phyloP scores from a whole-genome alignment of 2,113 vertebrate genomes.

The Onychostruthus taczanowskii region DNA sequence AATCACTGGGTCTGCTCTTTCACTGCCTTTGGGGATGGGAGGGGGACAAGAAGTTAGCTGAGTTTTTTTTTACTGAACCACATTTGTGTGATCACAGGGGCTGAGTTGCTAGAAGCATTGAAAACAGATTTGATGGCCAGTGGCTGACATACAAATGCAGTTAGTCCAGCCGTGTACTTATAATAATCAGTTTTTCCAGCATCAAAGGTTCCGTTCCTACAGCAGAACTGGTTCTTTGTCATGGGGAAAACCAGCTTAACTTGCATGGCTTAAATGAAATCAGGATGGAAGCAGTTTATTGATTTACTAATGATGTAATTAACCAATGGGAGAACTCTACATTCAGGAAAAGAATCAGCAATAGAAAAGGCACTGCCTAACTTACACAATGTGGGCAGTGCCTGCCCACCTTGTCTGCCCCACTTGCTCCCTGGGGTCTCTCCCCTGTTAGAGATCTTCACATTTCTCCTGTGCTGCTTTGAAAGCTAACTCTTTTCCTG shows the following conservation, averaged over 20 bases:
- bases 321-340: not conserved
- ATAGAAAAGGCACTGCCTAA: not conserved
- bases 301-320: not conserved
- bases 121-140: not conserved
- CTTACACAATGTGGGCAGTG: fast-evolving
- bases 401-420: too few species aligned
- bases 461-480: not conserved
- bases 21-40: not conserved
- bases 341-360: not conserved
- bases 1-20: not conserved
- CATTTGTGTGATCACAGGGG: not conserved
- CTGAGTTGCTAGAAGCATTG: not conserved
- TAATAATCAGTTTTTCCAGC: not conserved
- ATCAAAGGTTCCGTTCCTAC: not conserved
- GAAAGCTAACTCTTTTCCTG: not conserved
- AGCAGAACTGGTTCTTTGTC: not conserved
- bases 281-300: not conserved
- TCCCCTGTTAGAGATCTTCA: not conserved
- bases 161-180: not conserved
- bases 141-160: not conserved
- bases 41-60: not conserved
- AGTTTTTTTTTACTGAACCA: not conserved
- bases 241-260: not conserved
- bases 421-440: fast-evolving
- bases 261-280: not conserved